These are phyloP conservation scores for Agelas oroides DNA, from an alignment of 37 sponge, comb jelly and placozoan species.

Conservation along the genomic window DNA sequence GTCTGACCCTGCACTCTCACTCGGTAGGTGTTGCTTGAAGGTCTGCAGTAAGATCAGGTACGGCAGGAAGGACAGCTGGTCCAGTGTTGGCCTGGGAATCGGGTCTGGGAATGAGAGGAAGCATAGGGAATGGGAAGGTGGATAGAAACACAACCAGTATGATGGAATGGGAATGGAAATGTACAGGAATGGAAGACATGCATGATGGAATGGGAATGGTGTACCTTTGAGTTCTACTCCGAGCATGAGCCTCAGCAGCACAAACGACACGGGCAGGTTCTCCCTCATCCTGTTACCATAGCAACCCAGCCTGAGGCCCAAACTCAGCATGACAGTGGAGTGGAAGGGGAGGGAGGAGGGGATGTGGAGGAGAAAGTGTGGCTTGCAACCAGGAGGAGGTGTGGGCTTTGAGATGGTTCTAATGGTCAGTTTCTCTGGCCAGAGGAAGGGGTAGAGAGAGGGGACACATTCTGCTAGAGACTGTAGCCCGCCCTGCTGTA, in stretches of 20 bases:
- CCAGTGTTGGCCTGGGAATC: neutral
- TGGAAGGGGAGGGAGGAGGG: constrained; percentile 56
- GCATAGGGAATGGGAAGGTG: neutral
- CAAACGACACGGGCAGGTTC: constrained; percentile 19
- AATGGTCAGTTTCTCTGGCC: constrained; percentile 17
- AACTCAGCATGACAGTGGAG: constrained; percentile 64
- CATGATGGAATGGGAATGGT: no score
- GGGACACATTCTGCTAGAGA: constrained; percentile 65
- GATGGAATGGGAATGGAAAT: no score
- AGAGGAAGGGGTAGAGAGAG: constrained; percentile 54
- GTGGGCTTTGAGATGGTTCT: neutral
- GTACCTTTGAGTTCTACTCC: constrained; percentile 57
- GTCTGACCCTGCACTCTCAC: constrained; percentile 3
- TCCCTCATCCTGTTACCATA: constrained; percentile 29
- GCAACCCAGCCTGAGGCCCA: constrained; percentile 58
- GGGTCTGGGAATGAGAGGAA: constrained; percentile 18
- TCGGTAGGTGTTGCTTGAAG: constrained; percentile 9
- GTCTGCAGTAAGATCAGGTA: constrained; percentile 55
- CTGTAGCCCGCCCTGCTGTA: constrained; percentile 23
- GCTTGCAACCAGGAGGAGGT: neutral
- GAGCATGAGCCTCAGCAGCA: constrained; percentile 65
- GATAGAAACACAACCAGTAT: constrained; percentile 3
- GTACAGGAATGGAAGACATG: no score
- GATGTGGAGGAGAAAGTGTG: constrained; percentile 23
- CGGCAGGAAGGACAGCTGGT: constrained; percentile 61